Percentiles rank a stretch among this genome's conserved stretches.
Conservation (phyloP, 1,140 invertebrate species). For the Pachypeltis micranthus region DNA sequence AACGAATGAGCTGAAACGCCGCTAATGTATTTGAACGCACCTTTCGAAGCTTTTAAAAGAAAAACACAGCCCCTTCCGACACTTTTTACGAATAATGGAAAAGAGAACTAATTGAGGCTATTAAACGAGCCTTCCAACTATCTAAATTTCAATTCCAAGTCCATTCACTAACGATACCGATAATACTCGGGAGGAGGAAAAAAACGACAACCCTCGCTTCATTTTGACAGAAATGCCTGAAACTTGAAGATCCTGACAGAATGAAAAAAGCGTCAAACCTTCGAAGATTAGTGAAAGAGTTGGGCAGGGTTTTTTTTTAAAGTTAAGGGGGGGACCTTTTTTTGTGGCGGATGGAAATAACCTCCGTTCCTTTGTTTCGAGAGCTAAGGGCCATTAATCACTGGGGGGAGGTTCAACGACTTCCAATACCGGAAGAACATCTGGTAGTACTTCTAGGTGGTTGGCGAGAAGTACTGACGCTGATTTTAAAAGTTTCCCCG, state of each 20-base stretch:
- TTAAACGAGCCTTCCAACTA: neutral
- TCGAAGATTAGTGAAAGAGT: neutral
- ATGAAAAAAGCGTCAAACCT: neutral
- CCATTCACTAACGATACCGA: neutral
- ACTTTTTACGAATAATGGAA: neutral
- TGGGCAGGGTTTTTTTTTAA: too few species aligned
- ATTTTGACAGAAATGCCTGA: too few species aligned
- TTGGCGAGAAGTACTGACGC: too few species aligned
- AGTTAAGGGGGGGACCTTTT: neutral
- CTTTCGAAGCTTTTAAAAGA: too few species aligned
- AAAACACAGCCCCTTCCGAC: neutral
- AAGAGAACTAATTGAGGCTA: neutral
- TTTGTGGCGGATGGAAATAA: conserved; percentile 3
- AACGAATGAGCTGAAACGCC: too few species aligned
- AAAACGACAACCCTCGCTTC: neutral
- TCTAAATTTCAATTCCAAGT: conserved; percentile 3
- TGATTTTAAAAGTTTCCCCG: too few species aligned
- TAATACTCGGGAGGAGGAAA: neutral
- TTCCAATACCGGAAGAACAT: too few species aligned
- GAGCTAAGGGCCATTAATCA: neutral
- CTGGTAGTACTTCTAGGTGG: too few species aligned
- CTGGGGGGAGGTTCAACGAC: conserved; percentile 2
- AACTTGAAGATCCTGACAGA: neutral
- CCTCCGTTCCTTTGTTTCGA: neutral
- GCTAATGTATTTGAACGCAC: too few species aligned